Percentiles rank a stretch among this genome's conserved stretches.
phyloP scores from a whole-genome alignment of 2,888 invertebrate species.

The Galeruca laticollis region DNA sequence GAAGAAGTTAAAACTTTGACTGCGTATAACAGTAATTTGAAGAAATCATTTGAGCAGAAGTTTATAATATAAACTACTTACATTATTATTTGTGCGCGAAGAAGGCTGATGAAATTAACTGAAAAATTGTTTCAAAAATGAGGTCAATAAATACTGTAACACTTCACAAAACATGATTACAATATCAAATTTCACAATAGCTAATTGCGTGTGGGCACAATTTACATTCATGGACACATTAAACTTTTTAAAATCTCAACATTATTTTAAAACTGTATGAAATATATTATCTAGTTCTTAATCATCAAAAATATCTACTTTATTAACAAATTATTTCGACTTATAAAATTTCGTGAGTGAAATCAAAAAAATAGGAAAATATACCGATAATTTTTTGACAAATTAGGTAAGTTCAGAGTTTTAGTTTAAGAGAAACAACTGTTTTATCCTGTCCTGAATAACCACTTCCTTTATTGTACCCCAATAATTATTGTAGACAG shows the following conservation, averaged over 20 bases:
- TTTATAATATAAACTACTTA: too few relatives aligned
- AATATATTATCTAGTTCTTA: background rate
- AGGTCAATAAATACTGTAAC: background rate
- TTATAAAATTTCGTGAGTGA: background rate
- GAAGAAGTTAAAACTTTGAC: too few relatives aligned
- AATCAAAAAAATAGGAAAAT: background rate
- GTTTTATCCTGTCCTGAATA: too few relatives aligned
- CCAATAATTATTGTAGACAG: too few relatives aligned
- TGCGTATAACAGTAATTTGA: too few relatives aligned
- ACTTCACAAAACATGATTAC: background rate
- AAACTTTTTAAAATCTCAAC: background rate
- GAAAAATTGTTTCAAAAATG: background rate
- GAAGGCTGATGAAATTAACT: background rate
- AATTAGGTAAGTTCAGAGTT: too few relatives aligned
- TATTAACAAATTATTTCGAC: background rate
- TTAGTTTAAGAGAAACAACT: too few relatives aligned
- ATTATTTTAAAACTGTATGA: background rate
- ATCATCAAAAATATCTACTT: constrained; percentile 5
- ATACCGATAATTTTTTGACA: background rate
- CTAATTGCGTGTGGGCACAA: constrained; percentile 18
- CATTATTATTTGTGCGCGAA: background rate
- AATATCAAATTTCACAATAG: constrained; percentile 13
- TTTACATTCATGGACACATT: background rate
- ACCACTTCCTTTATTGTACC: too few relatives aligned
- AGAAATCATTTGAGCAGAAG: too few relatives aligned